These are phyloP conservation scores for Ethmia dodecea DNA, from an alignment of 2,888 invertebrate species.

Conservation along the genomic window DNA sequence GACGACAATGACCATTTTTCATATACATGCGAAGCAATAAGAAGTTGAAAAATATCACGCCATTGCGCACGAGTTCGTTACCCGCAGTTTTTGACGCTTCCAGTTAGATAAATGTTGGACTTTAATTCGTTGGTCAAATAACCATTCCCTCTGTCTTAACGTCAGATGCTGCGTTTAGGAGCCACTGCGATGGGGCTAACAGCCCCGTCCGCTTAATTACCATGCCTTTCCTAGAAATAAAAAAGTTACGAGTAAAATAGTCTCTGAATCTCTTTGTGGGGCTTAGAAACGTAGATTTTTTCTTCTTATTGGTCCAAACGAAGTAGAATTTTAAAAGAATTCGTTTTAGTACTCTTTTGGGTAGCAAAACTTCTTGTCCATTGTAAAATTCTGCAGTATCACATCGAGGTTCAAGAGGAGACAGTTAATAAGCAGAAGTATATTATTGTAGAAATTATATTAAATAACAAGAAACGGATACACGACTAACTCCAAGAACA, in stretches of 20 bases:
- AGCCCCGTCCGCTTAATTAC: slow-evolving; percentile 56
- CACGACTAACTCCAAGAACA: too few species aligned
- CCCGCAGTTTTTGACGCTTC: slow-evolving; percentile 24
- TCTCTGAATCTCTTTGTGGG: slow-evolving; percentile 38
- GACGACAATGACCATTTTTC: slow-evolving; percentile 2
- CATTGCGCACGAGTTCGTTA: slow-evolving; percentile 24
- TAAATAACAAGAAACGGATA: too few species aligned
- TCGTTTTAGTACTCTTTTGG: too few species aligned
- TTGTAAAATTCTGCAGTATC: too few species aligned
- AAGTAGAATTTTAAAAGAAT: too few species aligned
- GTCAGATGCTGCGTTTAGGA: slow-evolving; percentile 42
- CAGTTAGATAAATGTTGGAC: slow-evolving; percentile 20
- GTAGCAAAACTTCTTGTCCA: too few species aligned
- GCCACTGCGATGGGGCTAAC: slow-evolving; percentile 39
- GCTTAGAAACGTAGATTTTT: slow-evolving; percentile 23
- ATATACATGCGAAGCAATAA: slow-evolving; percentile 23
- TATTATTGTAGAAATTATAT: too few species aligned
- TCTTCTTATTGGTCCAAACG: slow-evolving; percentile 25
- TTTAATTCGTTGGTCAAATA: slow-evolving; percentile 25
- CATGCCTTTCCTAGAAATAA: slow-evolving; percentile 48
- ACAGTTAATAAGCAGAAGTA: too few species aligned
- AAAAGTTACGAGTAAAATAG: slow-evolving; percentile 39
- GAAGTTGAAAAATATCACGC: slow-evolving; percentile 26
- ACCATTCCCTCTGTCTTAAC: slow-evolving; percentile 41
- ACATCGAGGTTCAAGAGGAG: too few species aligned